phyloP scores from a whole-genome alignment of 2,113 vertebrate species.

The Takifugu flavidus region DNA sequence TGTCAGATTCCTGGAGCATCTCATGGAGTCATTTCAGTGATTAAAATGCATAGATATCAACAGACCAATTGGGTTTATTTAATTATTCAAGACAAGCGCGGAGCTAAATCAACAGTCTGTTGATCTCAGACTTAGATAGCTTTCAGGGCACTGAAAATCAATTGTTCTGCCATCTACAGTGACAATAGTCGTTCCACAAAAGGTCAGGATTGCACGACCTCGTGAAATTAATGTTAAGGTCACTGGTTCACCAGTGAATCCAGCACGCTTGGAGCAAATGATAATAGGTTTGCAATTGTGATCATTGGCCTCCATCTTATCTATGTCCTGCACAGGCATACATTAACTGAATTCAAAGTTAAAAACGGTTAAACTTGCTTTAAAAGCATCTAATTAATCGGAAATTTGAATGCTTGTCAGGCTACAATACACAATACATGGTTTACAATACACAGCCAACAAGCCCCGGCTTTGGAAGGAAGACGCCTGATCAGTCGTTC shows the following conservation, averaged over 20 bases:
- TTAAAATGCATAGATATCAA: slow-evolving; percentile 52
- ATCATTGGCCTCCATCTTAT: slow-evolving; percentile 33
- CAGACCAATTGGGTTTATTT: slow-evolving; percentile 60
- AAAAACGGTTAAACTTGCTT: slow-evolving; percentile 8
- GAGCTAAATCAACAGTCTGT: slow-evolving; percentile 65
- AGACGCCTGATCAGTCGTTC: no score
- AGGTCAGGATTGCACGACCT: slow-evolving; percentile 51
- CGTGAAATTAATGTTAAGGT: slow-evolving; percentile 46
- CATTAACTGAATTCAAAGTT: slow-evolving; percentile 18
- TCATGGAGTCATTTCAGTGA: slow-evolving; percentile 49
- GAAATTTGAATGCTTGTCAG: slow-evolving; percentile 10
- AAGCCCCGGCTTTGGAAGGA: no score
- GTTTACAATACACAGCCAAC: no score
- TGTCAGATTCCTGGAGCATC: slow-evolving; percentile 40
- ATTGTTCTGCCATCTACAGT: slow-evolving; percentile 59
- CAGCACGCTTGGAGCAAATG: slow-evolving; percentile 44
- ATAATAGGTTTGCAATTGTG: slow-evolving; percentile 40
- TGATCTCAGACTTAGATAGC: slow-evolving; percentile 60
- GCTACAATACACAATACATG: no score
- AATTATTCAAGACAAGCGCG: slow-evolving; percentile 46
- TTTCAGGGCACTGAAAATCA: slow-evolving; percentile 65
- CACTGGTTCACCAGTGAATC: slow-evolving; percentile 31
- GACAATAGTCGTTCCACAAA: slow-evolving; percentile 50
- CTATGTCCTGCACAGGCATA: slow-evolving; percentile 33
- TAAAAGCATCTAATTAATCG: not conserved